phyloP scores from a whole-genome alignment of 2,113 vertebrate species.

The Centropristis striata region DNA sequence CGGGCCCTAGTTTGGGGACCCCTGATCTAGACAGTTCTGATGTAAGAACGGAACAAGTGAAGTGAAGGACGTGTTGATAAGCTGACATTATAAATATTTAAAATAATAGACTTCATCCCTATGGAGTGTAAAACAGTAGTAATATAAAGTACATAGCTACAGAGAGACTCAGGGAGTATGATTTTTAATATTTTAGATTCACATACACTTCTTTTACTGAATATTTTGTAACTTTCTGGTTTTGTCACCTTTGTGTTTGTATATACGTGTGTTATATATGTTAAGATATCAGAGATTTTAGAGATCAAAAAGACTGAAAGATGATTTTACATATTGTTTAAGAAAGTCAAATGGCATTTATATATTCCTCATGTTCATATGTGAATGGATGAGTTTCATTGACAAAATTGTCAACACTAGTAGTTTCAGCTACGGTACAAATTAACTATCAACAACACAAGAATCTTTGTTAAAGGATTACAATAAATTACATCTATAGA shows the following conservation, averaged over 20 bases:
- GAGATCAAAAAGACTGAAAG: constrained; percentile 14
- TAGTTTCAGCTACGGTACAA: background rate
- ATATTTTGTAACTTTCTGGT: constrained; percentile 23
- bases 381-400: background rate
- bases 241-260: too few relatives aligned
- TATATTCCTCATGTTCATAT: constrained; percentile 8
- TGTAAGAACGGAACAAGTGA: constrained; percentile 11
- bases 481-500: background rate
- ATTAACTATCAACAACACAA: background rate
- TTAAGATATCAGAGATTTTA: background rate
- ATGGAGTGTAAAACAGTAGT: constrained; percentile 22
- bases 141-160: constrained; percentile 5
- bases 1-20: too few relatives aligned
- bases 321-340: constrained; percentile 20
- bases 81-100: constrained; percentile 19
- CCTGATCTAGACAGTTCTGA: too few relatives aligned
- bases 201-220: constrained; percentile 13
- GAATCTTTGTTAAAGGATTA: background rate
- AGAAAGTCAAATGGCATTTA: background rate
- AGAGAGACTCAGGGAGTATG: constrained; percentile 51
- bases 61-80: constrained; percentile 23
- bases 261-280: constrained; percentile 5
- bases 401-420: background rate
- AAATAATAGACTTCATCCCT: constrained; percentile 31
- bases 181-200: constrained; percentile 19